Conservation (phyloP, 2,797 vertebrate genomes). For the Pseudomugil gertrudae region DNA sequence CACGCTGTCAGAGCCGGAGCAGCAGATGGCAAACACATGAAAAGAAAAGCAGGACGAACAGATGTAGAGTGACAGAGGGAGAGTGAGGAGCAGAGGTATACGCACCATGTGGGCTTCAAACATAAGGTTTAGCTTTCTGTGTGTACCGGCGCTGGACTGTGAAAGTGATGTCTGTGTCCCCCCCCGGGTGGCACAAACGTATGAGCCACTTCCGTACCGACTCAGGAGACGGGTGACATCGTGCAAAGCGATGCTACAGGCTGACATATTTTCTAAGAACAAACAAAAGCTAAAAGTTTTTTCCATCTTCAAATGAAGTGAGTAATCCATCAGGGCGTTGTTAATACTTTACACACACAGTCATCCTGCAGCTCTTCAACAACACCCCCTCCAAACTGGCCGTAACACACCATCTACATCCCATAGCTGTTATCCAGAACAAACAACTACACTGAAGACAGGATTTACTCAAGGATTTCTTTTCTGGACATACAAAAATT, state of each 20-base stretch:
- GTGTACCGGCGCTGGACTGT: conserved; percentile 37
- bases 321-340: not conserved
- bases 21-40: conserved; percentile 39
- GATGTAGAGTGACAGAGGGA: conserved; percentile 47
- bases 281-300: not conserved
- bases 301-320: not conserved
- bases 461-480: not conserved
- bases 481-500: not conserved
- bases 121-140: conserved; percentile 31
- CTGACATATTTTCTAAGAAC: not conserved
- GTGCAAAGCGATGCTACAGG: conserved; percentile 22
- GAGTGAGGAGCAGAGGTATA: conserved; percentile 35
- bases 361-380: not conserved
- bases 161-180: conserved; percentile 58
- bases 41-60: conserved; percentile 26
- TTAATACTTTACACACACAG: not conserved
- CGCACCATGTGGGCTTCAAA: conserved; percentile 45
- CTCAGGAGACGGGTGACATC: conserved; percentile 67
- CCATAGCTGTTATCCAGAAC: not conserved
- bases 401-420: not conserved
- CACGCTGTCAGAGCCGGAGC: conserved; percentile 42
- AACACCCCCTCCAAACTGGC: no score
- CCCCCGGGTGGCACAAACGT: conserved; percentile 55
- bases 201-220: conserved; percentile 73
- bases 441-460: not conserved